These are phyloP conservation scores for Drosophila paramelanica DNA, from an alignment of 2,888 invertebrate genomes.

Conservation along the genomic window DNA sequence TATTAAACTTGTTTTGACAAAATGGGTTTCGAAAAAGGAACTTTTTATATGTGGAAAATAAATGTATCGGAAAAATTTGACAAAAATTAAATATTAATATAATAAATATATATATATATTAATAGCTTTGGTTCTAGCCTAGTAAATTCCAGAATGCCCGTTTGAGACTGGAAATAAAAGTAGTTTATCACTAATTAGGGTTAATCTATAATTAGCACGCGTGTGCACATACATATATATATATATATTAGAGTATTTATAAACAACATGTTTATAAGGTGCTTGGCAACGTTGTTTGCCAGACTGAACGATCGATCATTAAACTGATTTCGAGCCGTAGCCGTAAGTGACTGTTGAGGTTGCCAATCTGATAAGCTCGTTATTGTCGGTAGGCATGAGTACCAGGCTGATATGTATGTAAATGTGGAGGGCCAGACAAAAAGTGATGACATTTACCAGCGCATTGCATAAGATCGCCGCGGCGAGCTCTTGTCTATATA, in stretches of 20 bases:
- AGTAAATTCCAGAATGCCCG: neutral
- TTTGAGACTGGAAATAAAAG: neutral
- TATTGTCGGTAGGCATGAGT: neutral
- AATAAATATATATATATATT: no score
- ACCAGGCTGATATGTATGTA: neutral
- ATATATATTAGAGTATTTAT: slow-evolving; percentile 16
- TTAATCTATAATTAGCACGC: slow-evolving; percentile 43
- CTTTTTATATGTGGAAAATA: no score
- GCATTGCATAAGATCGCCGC: slow-evolving; percentile 47
- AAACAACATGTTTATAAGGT: slow-evolving; percentile 52
- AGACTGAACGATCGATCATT: slow-evolving; percentile 40
- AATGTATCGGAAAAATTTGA: no score
- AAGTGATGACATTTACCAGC: slow-evolving; percentile 25
- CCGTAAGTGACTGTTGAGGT: slow-evolving; percentile 56
- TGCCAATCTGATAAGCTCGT: slow-evolving; percentile 54
- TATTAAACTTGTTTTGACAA: no score
- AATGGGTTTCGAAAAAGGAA: no score
- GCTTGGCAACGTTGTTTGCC: slow-evolving; percentile 40
- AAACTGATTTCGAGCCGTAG: slow-evolving; percentile 49
- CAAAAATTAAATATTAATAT: no score
- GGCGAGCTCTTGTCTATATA: neutral
- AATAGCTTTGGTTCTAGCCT: no score
- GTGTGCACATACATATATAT: slow-evolving; percentile 3
- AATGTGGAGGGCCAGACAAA: slow-evolving; percentile 21
- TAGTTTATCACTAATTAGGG: slow-evolving; percentile 5